Conservation (phyloP, 2,888 invertebrate genomes). For the Bhutanitis thaidina region DNA sequence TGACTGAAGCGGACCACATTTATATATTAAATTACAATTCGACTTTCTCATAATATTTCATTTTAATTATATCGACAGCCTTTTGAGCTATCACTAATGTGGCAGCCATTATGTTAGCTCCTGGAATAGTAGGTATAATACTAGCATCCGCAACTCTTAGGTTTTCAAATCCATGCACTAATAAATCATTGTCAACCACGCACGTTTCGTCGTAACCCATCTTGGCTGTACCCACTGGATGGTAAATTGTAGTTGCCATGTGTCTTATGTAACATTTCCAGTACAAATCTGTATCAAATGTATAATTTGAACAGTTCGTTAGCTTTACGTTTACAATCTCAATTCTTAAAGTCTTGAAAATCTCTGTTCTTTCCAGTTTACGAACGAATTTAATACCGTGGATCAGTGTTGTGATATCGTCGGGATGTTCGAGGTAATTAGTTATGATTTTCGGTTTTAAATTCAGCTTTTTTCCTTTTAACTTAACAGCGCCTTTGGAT, state of each 20-base stretch:
- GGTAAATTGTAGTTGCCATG: constrained; percentile 80
- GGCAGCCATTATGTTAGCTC: constrained; percentile 80
- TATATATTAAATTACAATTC: constrained; percentile 34
- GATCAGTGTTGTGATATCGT: constrained; percentile 69
- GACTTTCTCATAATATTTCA: constrained; percentile 35
- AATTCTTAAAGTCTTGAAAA: constrained; percentile 52
- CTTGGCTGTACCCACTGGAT: constrained; percentile 84
- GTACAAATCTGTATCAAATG: constrained; percentile 59
- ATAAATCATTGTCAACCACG: constrained; percentile 72
- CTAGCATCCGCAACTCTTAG: constrained; percentile 75
- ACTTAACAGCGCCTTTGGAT: constrained; percentile 76
- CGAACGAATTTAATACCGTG: constrained; percentile 53
- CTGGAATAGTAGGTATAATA: constrained; percentile 74
- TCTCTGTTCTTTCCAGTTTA: constrained; percentile 51
- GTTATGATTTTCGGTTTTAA: constrained; percentile 73
- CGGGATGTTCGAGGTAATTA: constrained; percentile 79
- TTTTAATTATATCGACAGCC: constrained; percentile 62
- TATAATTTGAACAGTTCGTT: constrained; percentile 44
- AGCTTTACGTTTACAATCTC: constrained; percentile 45
- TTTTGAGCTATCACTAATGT: constrained; percentile 74
- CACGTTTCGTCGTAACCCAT: constrained; percentile 80
- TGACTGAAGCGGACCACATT: no score
- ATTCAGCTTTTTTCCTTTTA: constrained; percentile 69
- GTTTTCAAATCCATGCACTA: constrained; percentile 74
- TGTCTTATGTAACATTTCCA: constrained; percentile 80